Percentiles rank a stretch among this genome's conserved stretches.
Conservation (phyloP, 2,888 invertebrate genomes). For the Patella pellucida region DNA sequence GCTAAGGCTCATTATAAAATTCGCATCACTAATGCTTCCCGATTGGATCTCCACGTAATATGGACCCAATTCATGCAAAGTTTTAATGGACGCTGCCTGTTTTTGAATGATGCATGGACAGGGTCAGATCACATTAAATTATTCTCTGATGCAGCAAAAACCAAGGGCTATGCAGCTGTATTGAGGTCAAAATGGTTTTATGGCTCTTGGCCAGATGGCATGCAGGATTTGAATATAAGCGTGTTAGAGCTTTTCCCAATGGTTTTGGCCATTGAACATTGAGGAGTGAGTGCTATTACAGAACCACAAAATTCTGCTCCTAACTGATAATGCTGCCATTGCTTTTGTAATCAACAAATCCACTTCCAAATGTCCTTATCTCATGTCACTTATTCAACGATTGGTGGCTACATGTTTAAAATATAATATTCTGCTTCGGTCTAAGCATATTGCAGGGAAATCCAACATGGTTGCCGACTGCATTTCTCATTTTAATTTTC, state of each 20-base stretch:
- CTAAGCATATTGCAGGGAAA: no score
- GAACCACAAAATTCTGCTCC: not conserved
- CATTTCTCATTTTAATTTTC: no score
- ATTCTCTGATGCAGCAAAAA: conserved; percentile 9
- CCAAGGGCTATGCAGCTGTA: conserved; percentile 10
- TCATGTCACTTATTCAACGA: not conserved
- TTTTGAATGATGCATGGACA: conserved; percentile 5
- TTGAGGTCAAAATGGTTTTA: conserved; percentile 4
- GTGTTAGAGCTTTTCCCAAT: conserved; percentile 13
- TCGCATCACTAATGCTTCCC: not conserved
- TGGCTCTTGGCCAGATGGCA: not conserved
- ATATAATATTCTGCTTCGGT: no score
- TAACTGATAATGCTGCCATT: conserved; percentile 2
- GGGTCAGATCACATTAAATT: not conserved
- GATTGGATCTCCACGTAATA: not conserved
- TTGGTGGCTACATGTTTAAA: not conserved
- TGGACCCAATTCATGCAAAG: not conserved
- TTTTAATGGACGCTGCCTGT: not conserved
- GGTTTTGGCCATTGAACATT: not conserved
- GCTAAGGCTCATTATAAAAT: no score
- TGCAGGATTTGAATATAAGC: not conserved
- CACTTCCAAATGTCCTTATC: not conserved
- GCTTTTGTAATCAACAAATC: conserved; percentile 5
- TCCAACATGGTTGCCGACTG: no score
- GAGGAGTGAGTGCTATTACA: not conserved